phyloP scores from a whole-genome alignment of 1,140 invertebrate genomes.

The Vollenhovia emeryi region DNA sequence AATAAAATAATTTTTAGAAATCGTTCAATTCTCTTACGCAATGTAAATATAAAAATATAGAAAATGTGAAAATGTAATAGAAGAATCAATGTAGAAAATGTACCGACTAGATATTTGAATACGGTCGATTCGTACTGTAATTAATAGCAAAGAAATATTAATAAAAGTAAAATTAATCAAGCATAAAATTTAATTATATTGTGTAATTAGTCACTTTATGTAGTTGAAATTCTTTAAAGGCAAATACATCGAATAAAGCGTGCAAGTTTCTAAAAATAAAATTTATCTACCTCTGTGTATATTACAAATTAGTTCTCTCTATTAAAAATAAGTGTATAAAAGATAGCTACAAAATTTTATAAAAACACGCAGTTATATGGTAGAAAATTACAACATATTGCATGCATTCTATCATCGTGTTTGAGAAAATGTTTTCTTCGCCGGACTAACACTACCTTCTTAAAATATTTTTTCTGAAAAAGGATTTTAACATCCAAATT shows the following conservation, averaged over 20 bases:
- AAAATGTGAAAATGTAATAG: background rate
- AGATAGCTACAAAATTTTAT: background rate
- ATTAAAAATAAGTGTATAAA: conserved; percentile 5
- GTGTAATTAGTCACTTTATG: background rate
- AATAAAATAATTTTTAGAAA: background rate
- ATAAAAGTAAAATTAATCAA: conserved; percentile 4
- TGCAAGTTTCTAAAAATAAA: too few species aligned
- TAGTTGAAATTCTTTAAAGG: background rate
- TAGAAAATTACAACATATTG: too few species aligned
- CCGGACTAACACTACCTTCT: background rate
- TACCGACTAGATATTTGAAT: background rate
- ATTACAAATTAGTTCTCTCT: too few species aligned
- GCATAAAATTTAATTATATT: background rate
- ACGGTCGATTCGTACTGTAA: background rate
- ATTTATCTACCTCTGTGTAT: too few species aligned
- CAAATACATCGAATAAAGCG: background rate
- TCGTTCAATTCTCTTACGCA: background rate
- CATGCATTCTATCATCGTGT: too few species aligned
- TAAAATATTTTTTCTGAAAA: conserved; percentile 6
- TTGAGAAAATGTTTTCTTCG: background rate
- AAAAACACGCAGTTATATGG: too few species aligned
- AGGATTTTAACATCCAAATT: background rate
- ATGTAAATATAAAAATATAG: background rate
- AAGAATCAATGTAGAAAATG: background rate
- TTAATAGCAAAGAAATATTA: background rate